Evolutionary conservation across 2,888 invertebrate genomes (phyloP).

Genomic region (Labia minor): DNA sequence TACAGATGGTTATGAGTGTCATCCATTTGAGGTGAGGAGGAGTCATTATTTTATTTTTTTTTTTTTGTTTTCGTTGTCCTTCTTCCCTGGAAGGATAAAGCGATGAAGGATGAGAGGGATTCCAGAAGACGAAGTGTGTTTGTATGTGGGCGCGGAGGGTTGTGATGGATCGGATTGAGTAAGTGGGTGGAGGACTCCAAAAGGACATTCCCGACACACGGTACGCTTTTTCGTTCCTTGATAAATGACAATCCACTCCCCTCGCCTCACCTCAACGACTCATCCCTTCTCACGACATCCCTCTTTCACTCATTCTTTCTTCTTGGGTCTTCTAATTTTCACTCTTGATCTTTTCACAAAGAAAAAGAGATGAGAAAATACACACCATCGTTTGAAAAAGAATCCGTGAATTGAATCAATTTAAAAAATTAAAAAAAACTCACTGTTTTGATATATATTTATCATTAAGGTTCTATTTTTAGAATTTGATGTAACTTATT

Average conservation of each 20-base stretch:
- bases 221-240: not conserved
- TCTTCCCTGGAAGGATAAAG: not conserved
- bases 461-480: no score
- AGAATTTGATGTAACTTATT: no score
- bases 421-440: no score
- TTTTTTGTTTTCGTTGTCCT: not conserved
- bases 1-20: conserved; percentile 5
- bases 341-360: no score
- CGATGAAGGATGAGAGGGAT: conserved; percentile 4
- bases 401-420: no score
- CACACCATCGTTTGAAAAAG: no score
- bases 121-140: not conserved
- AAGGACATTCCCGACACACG: conserved; percentile 13
- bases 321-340: no score
- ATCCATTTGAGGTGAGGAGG: conserved; percentile 5
- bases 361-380: no score
- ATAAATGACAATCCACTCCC: not conserved
- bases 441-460: no score
- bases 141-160: not conserved
- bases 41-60: not conserved
- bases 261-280: no score
- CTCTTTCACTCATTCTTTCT: no score
- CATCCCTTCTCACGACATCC: no score
- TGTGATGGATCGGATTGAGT: conserved; percentile 4
- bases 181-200: not conserved